Evolutionary conservation across 2,888 invertebrate species (phyloP).

Genomic region (Melieria omissa): DNA sequence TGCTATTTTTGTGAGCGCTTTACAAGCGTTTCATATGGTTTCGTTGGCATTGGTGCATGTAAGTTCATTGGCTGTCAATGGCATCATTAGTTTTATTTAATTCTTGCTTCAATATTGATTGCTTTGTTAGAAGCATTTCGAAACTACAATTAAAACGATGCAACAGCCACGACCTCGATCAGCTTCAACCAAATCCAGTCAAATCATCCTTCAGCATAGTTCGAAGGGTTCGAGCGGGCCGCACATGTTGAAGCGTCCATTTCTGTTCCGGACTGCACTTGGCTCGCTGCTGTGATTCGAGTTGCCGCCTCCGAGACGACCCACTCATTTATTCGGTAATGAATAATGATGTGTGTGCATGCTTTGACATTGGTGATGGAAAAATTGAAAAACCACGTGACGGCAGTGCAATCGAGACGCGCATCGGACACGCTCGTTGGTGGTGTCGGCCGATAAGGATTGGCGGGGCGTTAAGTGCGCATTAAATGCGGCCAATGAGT

Average conservation of each 20-base stretch:
- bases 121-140: conserved; percentile 32
- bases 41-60: too few relatives aligned
- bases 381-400: too few relatives aligned
- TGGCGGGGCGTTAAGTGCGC: too few relatives aligned
- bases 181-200: not conserved
- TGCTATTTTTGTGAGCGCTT: too few relatives aligned
- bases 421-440: too few relatives aligned
- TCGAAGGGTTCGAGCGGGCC: not conserved
- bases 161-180: not conserved
- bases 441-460: too few relatives aligned
- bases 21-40: too few relatives aligned
- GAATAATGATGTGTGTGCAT: conserved; percentile 19
- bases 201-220: not conserved
- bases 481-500: too few relatives aligned
- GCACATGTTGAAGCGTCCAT: not conserved
- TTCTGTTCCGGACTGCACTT: not conserved
- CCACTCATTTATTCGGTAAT: conserved; percentile 37
- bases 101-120: conserved; percentile 39
- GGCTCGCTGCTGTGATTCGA: conserved; percentile 27
- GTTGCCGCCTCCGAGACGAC: conserved; percentile 33
- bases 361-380: too few relatives aligned
- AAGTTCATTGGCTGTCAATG: conserved; percentile 42
- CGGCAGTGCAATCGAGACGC: too few relatives aligned
- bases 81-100: conserved; percentile 47
- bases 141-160: conserved; percentile 32